Base-by-base conservation (phyloP, 2,888 invertebrate species). In the Myopa testacea region DNA sequence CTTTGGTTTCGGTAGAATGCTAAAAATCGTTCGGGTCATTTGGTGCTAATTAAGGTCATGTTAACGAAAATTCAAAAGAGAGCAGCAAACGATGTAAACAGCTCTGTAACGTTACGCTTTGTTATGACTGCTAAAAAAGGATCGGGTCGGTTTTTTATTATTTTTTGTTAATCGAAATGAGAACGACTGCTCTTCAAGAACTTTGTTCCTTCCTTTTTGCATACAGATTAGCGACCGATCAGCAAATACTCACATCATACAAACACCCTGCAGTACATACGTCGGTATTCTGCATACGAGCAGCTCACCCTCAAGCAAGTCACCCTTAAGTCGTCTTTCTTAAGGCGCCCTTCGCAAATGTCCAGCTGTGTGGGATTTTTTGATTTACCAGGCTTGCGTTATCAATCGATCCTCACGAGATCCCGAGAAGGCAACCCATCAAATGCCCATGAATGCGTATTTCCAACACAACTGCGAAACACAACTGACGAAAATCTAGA, bases 331-430 rank as follows among this genome's bases (percentile, higher is more conserved):
- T 45, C 45, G 26, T 63, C 50, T 16, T 38, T 38, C n/a, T 16
- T 74, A 12, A 78, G 67, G 14, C 76, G 50, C 75, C 80, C 78
- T 75, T 60, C 40, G 45, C 63, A 45, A 76, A 77, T 78, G 80
- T 80, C 81, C 81, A 83, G 81, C 81, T 82, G 82, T 81, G 81
- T 81, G 80, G 81, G 78, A 69, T 69, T 69, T 1, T 38, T 50
- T 65, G 65, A 50, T 63, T 71, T 71, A 55, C 37, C 58, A 19
- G 34, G 37, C 34, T 12, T n/a, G 40, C 72, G 37, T 26, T 19
- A 37, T 40, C n/a, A 12, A 38, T n/a, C 50, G 52, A 67, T 63
- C 50, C 34, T 34, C 68, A 60, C 26, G 26, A 26, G 26, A 26
- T 26, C 75, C 69, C 68, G 69, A 75, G 34, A 16, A 38, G 63